Percentiles rank a stretch among this genome's conserved stretches.
Evolutionary conservation across 1,140 invertebrate genomes (phyloP).

Genomic region (Trinorchestia longiramus): DNA sequence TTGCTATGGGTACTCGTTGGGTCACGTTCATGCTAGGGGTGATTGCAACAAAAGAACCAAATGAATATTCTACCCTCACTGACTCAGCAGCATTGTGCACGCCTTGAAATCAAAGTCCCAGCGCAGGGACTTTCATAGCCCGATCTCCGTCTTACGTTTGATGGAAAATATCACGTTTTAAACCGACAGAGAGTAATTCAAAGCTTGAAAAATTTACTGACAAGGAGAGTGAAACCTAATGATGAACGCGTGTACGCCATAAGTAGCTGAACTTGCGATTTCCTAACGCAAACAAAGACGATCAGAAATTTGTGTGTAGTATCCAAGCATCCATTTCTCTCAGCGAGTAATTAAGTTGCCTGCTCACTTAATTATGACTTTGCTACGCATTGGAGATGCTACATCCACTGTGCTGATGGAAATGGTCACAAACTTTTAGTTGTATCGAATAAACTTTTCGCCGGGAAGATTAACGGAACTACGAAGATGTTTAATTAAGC

Average conservation of each 20-base stretch:
- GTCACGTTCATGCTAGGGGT: not conserved
- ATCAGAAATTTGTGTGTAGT: not conserved
- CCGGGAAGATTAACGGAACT: not conserved
- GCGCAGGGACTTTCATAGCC: too few species aligned
- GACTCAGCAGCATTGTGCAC: not conserved
- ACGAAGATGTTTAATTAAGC: not conserved
- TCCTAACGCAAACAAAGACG: not conserved
- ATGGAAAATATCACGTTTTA: too few species aligned
- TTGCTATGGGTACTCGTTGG: not conserved
- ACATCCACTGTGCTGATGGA: not conserved
- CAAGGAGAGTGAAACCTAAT: too few species aligned
- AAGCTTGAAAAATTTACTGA: too few species aligned
- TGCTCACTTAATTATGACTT: not conserved
- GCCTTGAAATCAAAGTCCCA: too few species aligned
- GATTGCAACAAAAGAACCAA: too few species aligned
- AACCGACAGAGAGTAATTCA: too few species aligned
- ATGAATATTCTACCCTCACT: not conserved
- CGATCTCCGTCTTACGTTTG: too few species aligned
- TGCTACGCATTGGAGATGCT: not conserved
- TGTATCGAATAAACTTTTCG: not conserved
- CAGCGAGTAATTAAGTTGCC: not conserved
- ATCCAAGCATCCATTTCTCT: not conserved
- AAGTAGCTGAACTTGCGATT: too few species aligned
- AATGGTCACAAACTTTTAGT: not conserved
- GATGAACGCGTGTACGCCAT: too few species aligned